Evolutionary conservation across 2,113 vertebrate genomes (phyloP).

Genomic region (Nothocercus julius): DNA sequence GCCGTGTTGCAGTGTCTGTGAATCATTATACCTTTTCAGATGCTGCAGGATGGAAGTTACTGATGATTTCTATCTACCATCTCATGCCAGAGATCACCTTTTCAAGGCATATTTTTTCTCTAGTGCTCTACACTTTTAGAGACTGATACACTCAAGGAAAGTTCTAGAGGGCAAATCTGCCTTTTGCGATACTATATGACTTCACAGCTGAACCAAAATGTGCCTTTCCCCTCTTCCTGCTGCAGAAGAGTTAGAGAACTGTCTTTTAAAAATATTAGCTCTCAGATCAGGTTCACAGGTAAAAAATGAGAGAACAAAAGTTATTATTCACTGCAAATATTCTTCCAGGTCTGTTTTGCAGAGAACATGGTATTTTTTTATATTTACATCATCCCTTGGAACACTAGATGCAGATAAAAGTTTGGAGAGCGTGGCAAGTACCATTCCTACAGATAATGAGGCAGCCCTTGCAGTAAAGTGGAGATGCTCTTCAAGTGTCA

Average conservation of each 20-base stretch:
- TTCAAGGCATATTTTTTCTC: neutral
- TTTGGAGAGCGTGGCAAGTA: neutral
- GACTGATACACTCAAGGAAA: neutral
- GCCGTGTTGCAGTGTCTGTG: neutral
- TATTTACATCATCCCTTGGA: neutral
- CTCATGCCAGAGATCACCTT: neutral
- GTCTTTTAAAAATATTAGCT: neutral
- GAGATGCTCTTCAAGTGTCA: neutral
- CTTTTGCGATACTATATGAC: neutral
- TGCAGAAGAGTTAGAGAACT: neutral
- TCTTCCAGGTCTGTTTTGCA: neutral
- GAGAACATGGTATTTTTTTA: neutral
- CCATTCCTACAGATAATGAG: neutral
- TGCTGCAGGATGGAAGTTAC: conserved; percentile 1
- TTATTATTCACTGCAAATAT: neutral
- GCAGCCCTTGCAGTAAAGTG: neutral
- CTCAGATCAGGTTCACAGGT: neutral
- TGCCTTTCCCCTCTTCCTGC: neutral
- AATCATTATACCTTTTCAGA: conserved; percentile 1
- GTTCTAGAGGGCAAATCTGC: neutral
- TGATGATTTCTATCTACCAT: neutral
- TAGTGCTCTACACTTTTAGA: neutral
- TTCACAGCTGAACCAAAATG: neutral
- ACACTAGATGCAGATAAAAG: neutral
- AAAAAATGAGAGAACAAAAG: neutral